Percentiles rank a stretch among this genome's conserved stretches.
Conservation (phyloP, 2,888 invertebrate genomes). For the Epinotia nisella region DNA sequence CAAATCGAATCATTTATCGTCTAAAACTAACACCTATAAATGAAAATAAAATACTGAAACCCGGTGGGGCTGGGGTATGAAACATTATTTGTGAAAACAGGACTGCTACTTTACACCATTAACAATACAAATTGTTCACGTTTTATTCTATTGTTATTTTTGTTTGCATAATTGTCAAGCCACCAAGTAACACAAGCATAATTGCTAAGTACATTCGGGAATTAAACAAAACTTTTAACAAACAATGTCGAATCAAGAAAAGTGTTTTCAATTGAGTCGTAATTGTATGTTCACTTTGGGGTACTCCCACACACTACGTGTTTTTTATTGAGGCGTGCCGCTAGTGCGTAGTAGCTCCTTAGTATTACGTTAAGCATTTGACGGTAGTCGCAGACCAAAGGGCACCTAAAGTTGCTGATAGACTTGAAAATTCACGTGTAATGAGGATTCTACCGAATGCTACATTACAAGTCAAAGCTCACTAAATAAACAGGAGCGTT, state of each 20-base stretch:
- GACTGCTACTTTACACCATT: neutral
- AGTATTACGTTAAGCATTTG: too few species aligned
- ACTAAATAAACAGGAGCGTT: too few species aligned
- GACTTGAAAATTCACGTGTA: too few species aligned
- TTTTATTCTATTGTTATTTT: neutral
- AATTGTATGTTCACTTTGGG: slow-evolving; percentile 2
- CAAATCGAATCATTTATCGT: too few species aligned
- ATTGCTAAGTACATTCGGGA: neutral
- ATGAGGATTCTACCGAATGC: too few species aligned
- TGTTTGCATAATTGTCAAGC: neutral
- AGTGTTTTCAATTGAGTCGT: slow-evolving; percentile 20
- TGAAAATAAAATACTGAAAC: neutral
- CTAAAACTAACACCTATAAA: neutral
- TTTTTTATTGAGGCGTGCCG: neutral
- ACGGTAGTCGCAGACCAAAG: too few species aligned
- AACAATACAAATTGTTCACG: neutral
- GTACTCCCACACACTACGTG: slow-evolving; percentile 7
- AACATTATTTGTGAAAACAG: neutral
- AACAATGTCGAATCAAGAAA: slow-evolving; percentile 30
- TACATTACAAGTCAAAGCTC: too few species aligned
- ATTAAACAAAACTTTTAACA: neutral
- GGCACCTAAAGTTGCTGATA: too few species aligned
- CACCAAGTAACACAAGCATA: neutral
- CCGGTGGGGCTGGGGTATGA: neutral
- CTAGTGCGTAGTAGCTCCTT: too few species aligned